Evolutionary conservation across 1,140 invertebrate species (phyloP), one percentile per base, ranked within the genome.

Genomic region (Leptonema lineaticorne): DNA sequence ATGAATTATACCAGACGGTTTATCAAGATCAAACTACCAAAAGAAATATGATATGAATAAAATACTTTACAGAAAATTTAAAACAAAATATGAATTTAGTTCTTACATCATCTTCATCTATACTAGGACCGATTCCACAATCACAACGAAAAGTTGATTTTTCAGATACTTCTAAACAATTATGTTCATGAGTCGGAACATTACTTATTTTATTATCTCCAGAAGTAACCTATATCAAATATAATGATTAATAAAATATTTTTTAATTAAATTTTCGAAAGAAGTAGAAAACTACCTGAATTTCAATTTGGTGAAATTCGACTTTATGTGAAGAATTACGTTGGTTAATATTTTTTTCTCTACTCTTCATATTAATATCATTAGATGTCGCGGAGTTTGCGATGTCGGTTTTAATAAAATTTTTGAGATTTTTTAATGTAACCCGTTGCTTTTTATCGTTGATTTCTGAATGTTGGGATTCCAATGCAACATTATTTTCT

Each of bases 251-350:
- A 41, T 53, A 26, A 28, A 29, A 18, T 29, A 30, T 64, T 2
- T 16, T n/a, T 50, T 18, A 27, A 26, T 14, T 63, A 0, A 50
- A 22, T 5, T 26, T 26, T 22, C 3, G 20, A 29, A 58, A 24
- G 4, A 8, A 37, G 8, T 28, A 4, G n/a, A 3, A 58, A 5
- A 3, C 69, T 27, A 82, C 80, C 77, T 82, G 81, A 71, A 81
- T 82, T 71, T 81, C 80, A n/a, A 82, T 79, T 7, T 75, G 76
- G 48, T 77, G 77, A 60, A 71, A 68, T 57, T 71, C 69, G 20
- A 71, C 69, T 41, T 68, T 70, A 45, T 26, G 2, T 59, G n/a
- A n/a, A n/a, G n/a, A n/a, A n/a, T n/a, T n/a, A n/a, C n/a, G n/a
- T n/a, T n/a, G n/a, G n/a, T n/a, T n/a, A n/a, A n/a, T n/a, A n/a